A percentile compares a stretch with the other conserved stretches of the same genome.
Evolutionary conservation across 2,113 vertebrate species (phyloP).

Genomic region (Gracilinanus agilis): DNA sequence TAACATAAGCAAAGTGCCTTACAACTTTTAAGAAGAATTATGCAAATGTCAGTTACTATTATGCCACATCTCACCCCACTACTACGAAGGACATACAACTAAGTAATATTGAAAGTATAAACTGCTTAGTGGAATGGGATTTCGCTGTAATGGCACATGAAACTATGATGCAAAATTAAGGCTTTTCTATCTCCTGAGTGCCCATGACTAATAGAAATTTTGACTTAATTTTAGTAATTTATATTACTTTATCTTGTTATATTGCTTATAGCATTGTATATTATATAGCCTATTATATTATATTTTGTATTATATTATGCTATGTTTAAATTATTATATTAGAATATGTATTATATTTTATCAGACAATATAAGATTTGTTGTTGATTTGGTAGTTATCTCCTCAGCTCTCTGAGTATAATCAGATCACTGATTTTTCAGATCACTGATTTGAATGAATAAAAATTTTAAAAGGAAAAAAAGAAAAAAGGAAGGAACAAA

Average conservation of each 20-base stretch:
- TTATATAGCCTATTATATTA: neutral
- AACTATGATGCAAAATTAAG: neutral
- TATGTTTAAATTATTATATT: neutral
- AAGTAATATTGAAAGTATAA: neutral
- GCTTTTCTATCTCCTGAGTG: neutral
- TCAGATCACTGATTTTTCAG: neutral
- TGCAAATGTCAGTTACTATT: neutral
- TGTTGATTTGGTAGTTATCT: neutral
- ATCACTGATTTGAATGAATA: neutral
- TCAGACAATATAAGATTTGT: neutral
- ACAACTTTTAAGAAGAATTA: neutral
- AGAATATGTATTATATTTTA: neutral
- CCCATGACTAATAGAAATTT: neutral
- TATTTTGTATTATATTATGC: neutral
- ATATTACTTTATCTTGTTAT: neutral
- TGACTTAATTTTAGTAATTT: neutral
- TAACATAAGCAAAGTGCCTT: neutral
- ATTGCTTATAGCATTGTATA: neutral
- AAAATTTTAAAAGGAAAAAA: neutral
- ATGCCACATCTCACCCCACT: neutral
- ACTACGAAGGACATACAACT: neutral
- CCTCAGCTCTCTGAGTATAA: neutral
- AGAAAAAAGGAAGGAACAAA: neutral
- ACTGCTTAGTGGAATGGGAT: neutral
- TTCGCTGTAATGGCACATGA: neutral